Percentiles rank a stretch among this genome's conserved stretches.
Conservation (phyloP, 1,140 invertebrate species). For the Dreissena polymorpha region DNA sequence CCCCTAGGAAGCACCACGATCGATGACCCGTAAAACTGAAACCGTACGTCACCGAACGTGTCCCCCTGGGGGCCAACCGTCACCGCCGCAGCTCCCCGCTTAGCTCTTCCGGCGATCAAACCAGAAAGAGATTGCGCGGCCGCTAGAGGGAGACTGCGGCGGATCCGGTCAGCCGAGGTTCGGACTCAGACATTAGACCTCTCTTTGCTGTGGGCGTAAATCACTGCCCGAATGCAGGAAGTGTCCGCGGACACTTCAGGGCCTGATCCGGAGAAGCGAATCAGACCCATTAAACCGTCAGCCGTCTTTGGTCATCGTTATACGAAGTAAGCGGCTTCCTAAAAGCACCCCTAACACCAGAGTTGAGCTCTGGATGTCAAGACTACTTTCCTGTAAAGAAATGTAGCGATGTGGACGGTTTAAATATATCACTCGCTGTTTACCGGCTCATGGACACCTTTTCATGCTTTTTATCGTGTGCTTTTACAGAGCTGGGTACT, state of each 20-base stretch:
- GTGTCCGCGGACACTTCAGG: slow-evolving; percentile 43
- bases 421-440: too few species aligned
- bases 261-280: slow-evolving; percentile 42
- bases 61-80: slow-evolving; percentile 29
- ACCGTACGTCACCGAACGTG: slow-evolving; percentile 20
- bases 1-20: slow-evolving; percentile 23
- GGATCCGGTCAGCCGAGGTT: background rate
- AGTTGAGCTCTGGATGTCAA: too few species aligned
- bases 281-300: slow-evolving; percentile 21
- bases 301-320: background rate
- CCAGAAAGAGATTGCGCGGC: slow-evolving; percentile 37
- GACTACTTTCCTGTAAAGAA: too few species aligned
- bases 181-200: slow-evolving; percentile 35
- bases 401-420: too few species aligned
- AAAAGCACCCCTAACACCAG: slow-evolving; percentile 2
- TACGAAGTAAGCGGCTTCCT: slow-evolving; percentile 51
- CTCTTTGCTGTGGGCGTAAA: slow-evolving; percentile 27
- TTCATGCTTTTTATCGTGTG: too few species aligned
- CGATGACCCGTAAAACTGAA: background rate
- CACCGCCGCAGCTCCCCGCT: slow-evolving; percentile 36
- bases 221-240: slow-evolving; percentile 54
- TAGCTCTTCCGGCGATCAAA: slow-evolving; percentile 9
- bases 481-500: too few species aligned
- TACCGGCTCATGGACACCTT: too few species aligned
- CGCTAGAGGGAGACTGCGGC: slow-evolving; percentile 34